Percentiles rank a stretch among this genome's conserved stretches.
These are phyloP conservation scores for Heterohyrax brucei DNA, from an alignment of 2,797 vertebrate genomes.

Conservation along the genomic window DNA sequence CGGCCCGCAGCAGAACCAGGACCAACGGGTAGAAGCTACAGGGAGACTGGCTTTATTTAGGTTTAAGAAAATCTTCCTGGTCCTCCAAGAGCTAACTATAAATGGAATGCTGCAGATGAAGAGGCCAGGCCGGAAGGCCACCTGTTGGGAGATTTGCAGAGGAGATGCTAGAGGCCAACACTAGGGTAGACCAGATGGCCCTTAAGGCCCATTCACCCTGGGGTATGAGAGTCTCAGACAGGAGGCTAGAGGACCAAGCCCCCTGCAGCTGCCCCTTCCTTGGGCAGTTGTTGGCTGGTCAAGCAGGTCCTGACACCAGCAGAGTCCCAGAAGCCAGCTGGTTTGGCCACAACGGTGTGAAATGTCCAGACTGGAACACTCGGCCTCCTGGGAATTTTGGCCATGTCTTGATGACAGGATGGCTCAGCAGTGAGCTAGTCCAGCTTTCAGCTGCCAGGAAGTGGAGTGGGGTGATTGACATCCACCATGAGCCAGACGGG, in stretches of 20 bases:
- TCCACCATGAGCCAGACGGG: slow-evolving; percentile 23
- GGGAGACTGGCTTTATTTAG: background rate
- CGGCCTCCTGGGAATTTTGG: background rate
- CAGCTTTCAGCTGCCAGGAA: slow-evolving; percentile 62
- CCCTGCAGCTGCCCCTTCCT: background rate
- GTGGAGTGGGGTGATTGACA: background rate
- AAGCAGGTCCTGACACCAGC: background rate
- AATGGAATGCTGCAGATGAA: background rate
- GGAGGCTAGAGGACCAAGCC: background rate
- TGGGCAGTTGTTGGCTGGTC: background rate
- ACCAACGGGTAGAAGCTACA: background rate
- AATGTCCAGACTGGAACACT: slow-evolving; percentile 40
- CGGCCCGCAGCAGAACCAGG: background rate
- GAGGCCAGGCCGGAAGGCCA: background rate
- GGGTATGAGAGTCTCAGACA: background rate
- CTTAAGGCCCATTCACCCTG: background rate
- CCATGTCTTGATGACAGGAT: background rate
- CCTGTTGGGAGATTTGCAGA: background rate
- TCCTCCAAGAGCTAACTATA: slow-evolving; percentile 6
- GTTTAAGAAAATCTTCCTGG: background rate
- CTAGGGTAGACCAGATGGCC: background rate
- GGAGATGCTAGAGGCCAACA: background rate
- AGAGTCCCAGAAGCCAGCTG: background rate
- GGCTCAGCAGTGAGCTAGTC: background rate
- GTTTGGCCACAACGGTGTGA: slow-evolving; percentile 44